Evolutionary conservation across 2,797 vertebrate species (phyloP), one percentile per base, ranked within the genome.

Genomic region (Clarias laeviceps): DNA sequence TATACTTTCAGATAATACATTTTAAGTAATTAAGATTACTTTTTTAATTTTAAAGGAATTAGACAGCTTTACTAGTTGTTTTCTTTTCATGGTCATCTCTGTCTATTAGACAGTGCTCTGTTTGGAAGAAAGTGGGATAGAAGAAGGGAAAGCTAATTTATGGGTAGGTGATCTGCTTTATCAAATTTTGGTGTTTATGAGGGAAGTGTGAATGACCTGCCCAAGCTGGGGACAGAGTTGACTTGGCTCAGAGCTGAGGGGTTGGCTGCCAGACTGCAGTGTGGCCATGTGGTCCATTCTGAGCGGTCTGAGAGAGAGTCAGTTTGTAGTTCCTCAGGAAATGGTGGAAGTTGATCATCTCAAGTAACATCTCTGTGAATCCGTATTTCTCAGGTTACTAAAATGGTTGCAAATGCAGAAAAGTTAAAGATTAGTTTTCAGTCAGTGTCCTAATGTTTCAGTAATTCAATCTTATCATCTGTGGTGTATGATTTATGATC

Each of bases 171-270:
- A 34, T 85, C 40, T 80, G 84, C 85, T 90, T 89, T 86, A 87
- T 88, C 85, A 89, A 88, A 90, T 89, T 81, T 64, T 83, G 66
- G 59, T 87, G 82, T 89, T 88, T 88, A 89, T 85, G 89, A 84
- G 87, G 70, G 80, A 83, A 34, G 69, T 54, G 66, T 68, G 37
- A 73, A 83, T 82, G 76, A 73, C 77, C 50, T 74, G 56, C 62
- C 78, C 80, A 81, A 78, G 84, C 80, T 40, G 66, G 76, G 50
- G 80, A 78, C 61, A 80, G 83, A 85, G 82, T 70, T 22, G 84
- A 79, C 81, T 87, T 87, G 82, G 79, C 78, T 50, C 64, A 18
- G 37, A 66, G 40, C 24, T 34, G 56, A 24, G 54, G 24, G 5
- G 29, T 64, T 34, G 5, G 22, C 70, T 79, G 64, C 59, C 81